Base-by-base conservation (phyloP, 2,888 invertebrate species). In the Liopterus haemorrhoidalis region DNA sequence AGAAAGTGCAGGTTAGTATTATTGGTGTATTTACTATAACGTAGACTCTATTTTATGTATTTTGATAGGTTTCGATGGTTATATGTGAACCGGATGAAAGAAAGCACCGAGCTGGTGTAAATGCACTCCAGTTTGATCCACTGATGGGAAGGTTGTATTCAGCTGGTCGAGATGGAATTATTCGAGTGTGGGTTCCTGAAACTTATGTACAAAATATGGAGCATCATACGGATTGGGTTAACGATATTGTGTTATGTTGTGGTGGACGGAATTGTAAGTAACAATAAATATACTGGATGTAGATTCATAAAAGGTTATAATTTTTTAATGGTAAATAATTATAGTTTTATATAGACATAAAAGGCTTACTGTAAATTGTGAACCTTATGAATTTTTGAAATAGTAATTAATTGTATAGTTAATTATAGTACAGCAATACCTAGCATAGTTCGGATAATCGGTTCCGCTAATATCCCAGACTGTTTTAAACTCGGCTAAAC, bases 161-260 rank as follows among this genome's bases (percentile, higher is more conserved):
- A 3, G 96, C 96, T 54, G 95, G 96, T 38, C 77, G 96, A 48
- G 99, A 99, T 72, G 93, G 95, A 41, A 94, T 97, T 61, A 94
- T 99, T 58, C 77, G 99, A 62, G 93, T 87, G 59, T 93, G 90
- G 84, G 84, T 88, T 66, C 75, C 81, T 66, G 85, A 88, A 53
- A 81, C 80, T 40, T 96, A 93, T 64, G 77, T 92, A 49, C 90
- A 93, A 63, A 93, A 95, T 20, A 93, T 99, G 94, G 97, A 99
- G 67, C 97, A 99, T 69, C 99, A 99, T 66, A 97, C 96, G 2
- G 99, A 99, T 69, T 99, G 99, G 99, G 96, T 99, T 36, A 99
- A 99, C 70, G 99, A 99, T 70, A 93, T 99, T 64, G 89, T 97
- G 25, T 74, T 99, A 19, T 99, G 97, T 66, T 96, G 96, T 68